phyloP scores from a whole-genome alignment of 2,888 invertebrate genomes.

The Thysanoteuthis rhombus region DNA sequence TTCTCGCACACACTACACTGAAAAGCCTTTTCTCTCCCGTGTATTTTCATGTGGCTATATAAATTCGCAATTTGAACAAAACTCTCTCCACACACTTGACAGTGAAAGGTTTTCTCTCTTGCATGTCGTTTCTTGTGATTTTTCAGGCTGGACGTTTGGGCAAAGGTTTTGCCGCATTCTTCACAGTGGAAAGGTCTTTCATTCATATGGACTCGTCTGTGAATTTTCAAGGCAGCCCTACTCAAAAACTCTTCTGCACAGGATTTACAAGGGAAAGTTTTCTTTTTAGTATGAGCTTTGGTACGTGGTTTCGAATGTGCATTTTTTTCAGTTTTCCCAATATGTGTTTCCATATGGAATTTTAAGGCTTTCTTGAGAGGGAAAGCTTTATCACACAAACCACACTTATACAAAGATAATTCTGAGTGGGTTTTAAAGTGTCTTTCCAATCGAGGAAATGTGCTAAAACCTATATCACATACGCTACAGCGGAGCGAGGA shows the following conservation, averaged over 20 bases:
- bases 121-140: not conserved
- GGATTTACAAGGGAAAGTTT: not conserved
- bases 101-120: not conserved
- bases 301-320: not conserved
- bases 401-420: not conserved
- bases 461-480: not conserved
- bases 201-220: not conserved
- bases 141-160: not conserved
- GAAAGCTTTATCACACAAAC: not conserved
- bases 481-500: not conserved
- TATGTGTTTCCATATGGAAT: conserved; percentile 18
- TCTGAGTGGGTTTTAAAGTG: not conserved
- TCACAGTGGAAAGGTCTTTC: not conserved
- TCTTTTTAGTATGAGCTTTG: not conserved
- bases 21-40: not conserved
- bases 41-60: not conserved
- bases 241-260: not conserved
- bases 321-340: not conserved
- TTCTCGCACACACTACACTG: not conserved
- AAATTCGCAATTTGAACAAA: not conserved
- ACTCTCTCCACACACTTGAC: not conserved
- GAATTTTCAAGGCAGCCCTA: not conserved
- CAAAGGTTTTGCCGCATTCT: not conserved
- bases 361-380: not conserved
- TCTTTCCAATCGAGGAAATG: not conserved